Conservation (phyloP, 2,113 vertebrate species). For the Ranitomeya variabilis region DNA sequence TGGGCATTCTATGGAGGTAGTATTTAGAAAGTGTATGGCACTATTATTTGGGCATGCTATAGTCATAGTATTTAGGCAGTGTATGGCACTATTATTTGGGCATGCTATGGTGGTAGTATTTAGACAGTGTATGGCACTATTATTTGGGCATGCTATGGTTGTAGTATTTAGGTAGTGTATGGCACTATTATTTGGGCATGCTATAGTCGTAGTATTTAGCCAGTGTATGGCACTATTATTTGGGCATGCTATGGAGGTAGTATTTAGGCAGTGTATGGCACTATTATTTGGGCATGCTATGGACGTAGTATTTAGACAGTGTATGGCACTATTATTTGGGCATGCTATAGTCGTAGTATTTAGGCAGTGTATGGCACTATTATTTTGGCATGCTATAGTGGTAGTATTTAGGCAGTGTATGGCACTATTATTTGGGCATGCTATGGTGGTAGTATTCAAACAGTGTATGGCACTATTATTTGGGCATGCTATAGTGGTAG, state of each 20-base stretch:
- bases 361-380: not conserved
- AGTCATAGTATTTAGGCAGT: too few species aligned
- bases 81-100: not conserved
- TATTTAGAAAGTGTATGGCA: not conserved
- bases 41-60: not conserved
- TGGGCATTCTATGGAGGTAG: not conserved
- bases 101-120: not conserved
- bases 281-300: too few species aligned
- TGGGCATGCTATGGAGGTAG: not conserved
- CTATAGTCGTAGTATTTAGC: too few species aligned
- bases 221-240: too few species aligned
- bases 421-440: too few species aligned
- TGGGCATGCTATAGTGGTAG: not conserved
- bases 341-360: not conserved
- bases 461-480: too few species aligned
- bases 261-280: not conserved
- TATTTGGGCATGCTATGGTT: not conserved
- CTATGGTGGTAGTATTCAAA: not conserved
- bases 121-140: not conserved
- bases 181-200: too few species aligned
- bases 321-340: too few species aligned
- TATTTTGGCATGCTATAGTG: too few species aligned
- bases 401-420: not conserved
- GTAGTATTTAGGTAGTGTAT: not conserved
- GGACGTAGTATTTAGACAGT: not conserved